A percentile compares a stretch with the other conserved stretches of the same genome.
Evolutionary conservation across 1,140 invertebrate genomes (phyloP).

Genomic region (Agrypnia vestita): DNA sequence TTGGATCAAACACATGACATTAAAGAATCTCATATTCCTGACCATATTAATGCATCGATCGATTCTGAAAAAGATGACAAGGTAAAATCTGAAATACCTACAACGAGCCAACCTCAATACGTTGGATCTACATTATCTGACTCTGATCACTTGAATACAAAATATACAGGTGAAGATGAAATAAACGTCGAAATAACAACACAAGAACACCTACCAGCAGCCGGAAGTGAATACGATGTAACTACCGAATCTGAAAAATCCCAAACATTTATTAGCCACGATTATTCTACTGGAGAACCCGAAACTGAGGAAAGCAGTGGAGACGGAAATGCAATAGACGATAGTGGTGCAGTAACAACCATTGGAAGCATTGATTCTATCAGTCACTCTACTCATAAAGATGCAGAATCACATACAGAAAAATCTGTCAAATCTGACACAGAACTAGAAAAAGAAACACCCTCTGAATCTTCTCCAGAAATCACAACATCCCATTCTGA

Average conservation of each 20-base stretch:
- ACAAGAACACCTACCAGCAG: background rate
- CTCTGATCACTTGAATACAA: slow-evolving; percentile 26
- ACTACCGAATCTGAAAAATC: background rate
- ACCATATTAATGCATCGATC: background rate
- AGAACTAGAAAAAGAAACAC: too few species aligned
- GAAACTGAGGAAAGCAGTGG: too few species aligned
- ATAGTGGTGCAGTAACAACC: background rate
- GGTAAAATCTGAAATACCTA: background rate
- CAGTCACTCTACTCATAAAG: background rate
- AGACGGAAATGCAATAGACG: background rate
- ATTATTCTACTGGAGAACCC: background rate
- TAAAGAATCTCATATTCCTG: background rate
- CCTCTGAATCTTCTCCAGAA: background rate
- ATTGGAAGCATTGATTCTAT: background rate
- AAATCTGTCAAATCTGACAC: background rate
- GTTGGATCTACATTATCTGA: slow-evolving; percentile 23
- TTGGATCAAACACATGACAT: background rate
- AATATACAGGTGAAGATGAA: slow-evolving; percentile 41
- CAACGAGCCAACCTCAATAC: slow-evolving; percentile 17
- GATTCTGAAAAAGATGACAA: slow-evolving; percentile 2
- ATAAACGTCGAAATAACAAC: slow-evolving; percentile 26
- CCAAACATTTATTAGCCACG: background rate
- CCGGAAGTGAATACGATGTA: background rate
- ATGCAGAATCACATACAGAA: background rate
- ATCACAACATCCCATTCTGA: background rate